Base-by-base conservation (phyloP, 2,113 vertebrate genomes). In the Rhizomys pruinosus region DNA sequence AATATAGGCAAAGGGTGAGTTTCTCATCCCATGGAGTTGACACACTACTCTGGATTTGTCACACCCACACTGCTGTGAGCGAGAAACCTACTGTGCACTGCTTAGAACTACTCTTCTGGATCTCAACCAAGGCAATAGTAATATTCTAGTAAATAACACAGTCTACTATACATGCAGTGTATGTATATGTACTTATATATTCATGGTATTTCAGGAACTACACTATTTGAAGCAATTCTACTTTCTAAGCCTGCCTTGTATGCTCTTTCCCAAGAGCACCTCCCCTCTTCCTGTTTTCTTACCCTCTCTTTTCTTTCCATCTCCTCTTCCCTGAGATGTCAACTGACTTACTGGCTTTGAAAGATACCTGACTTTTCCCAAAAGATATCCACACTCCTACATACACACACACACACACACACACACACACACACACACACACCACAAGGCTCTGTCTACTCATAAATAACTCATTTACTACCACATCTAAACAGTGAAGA, bases 241-340 rank as follows among this genome's bases (percentile, higher is more conserved):
- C 55, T 61, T 52, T 52, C 32, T 22, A 39, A 73, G 79, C 22
- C 7, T 34, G 57, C 52, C n/a, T 77, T 42, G 17, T 66, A 61
- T 82, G 29, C 13, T 57, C 69, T 80, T 84, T 78, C 64, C 42
- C 19, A 32, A 23, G 7, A 20, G 2, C 4, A 19, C 42, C 37
- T 44, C 4, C 9, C 69, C 32, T 84, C 68, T 37, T 59, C 23
- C 44, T 55, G 63, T 44, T 68, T 8, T 39, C 23, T 80, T 29
- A 87, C 19, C 16, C 19, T 79, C 55, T 84, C 55, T 79, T 85
- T 39, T 94, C 61, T 89, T 63, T 34, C 34, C 71, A 93, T 80
- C 66, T n/a, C 82, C 84, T 79, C 85, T 87, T 90, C 77, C 37
- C 13, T 69, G 9, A 64, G 34, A 37, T 16, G 39, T 74, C 39